Percentiles rank a stretch among this genome's conserved stretches.
Evolutionary conservation across 2,888 invertebrate species (phyloP).

Genomic region (Chydorus sphaericus): DNA sequence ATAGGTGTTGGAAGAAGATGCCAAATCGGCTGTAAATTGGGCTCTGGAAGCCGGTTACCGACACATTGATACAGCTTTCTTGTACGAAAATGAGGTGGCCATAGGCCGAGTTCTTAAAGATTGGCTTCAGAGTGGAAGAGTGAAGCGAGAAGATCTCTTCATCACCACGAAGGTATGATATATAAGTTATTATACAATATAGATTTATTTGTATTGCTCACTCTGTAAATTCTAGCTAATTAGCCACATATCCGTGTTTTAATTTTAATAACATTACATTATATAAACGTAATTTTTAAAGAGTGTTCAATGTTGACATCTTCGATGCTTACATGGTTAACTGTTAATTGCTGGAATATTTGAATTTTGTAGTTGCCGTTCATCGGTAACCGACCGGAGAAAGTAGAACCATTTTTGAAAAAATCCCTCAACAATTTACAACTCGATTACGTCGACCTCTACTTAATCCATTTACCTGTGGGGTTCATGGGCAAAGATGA

Average conservation of each 20-base stretch:
- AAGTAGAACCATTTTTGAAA: slow-evolving; percentile 19
- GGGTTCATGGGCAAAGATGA: slow-evolving; percentile 17
- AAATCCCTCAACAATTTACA: slow-evolving; percentile 23
- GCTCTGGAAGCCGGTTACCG: slow-evolving; percentile 28
- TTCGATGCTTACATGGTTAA: too few species aligned
- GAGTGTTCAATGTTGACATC: too few species aligned
- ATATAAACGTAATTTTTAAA: too few species aligned
- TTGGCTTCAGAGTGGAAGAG: slow-evolving; percentile 23
- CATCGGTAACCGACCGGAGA: slow-evolving; percentile 19
- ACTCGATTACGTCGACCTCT: slow-evolving; percentile 30
- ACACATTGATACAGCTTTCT: slow-evolving; percentile 27
- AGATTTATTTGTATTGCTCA: too few species aligned
- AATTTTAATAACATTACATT: too few species aligned
- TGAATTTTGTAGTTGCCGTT: slow-evolving; percentile 23
- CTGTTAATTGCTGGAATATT: too few species aligned
- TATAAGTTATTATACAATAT: too few species aligned
- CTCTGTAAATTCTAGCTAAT: too few species aligned
- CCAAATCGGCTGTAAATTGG: slow-evolving; percentile 24
- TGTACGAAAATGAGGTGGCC: slow-evolving; percentile 25
- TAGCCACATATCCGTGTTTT: too few species aligned
- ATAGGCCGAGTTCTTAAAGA: slow-evolving; percentile 25
- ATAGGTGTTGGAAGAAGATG: slow-evolving; percentile 21
- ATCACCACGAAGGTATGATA: slow-evolving; percentile 27
- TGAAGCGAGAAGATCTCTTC: slow-evolving; percentile 28
- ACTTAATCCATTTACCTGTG: slow-evolving; percentile 28